Conservation (phyloP, 2,797 vertebrate species). For the Diglossa cyanea region DNA sequence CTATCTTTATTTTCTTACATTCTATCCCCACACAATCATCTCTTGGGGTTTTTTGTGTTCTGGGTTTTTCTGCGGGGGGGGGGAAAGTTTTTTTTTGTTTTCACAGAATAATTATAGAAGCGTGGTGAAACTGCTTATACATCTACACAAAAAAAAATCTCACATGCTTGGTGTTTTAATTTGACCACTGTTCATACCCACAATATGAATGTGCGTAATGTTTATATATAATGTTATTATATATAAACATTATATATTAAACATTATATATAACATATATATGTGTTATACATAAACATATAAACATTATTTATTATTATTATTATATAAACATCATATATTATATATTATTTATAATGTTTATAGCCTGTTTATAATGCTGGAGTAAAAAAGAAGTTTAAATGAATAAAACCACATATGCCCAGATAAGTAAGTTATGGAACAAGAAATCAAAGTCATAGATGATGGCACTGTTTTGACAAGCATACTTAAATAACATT, state of each 20-base stretch:
- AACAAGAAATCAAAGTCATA: not conserved
- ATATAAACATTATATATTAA: no score
- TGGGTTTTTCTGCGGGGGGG: accelerated
- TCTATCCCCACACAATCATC: not conserved
- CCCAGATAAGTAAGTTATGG: not conserved
- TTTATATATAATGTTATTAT: no score
- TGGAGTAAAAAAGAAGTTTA: not conserved
- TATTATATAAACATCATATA: no score
- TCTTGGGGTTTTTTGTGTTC: not conserved
- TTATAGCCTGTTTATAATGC: not conserved
- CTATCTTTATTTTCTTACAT: not conserved
- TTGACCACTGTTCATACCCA: not conserved
- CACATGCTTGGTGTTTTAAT: not conserved
- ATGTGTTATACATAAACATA: no score
- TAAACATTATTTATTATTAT: no score
- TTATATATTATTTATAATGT: no score
- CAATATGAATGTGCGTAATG: not conserved
- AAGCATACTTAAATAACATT: not conserved
- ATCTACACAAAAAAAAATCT: not conserved
- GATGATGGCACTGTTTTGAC: not conserved
- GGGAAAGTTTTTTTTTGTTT: not conserved
- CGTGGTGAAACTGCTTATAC: not conserved
- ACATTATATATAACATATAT: no score
- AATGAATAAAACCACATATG: not conserved
- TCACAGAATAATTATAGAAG: not conserved